Evolutionary conservation across 2,113 vertebrate species (phyloP).

Genomic region (Lycaon pictus): DNA sequence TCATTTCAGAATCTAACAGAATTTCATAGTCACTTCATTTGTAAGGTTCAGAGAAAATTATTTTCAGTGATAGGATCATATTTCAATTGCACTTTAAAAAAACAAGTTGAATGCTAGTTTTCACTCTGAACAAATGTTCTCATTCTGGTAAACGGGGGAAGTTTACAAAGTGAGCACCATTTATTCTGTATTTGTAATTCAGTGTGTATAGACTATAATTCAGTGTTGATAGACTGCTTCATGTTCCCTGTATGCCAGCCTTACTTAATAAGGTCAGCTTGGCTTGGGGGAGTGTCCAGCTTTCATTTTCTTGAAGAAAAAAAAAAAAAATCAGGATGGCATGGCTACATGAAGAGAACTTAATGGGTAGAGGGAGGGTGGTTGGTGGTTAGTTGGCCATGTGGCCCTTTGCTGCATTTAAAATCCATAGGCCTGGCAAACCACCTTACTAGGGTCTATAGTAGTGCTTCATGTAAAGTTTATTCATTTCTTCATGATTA

Average conservation of each 20-base stretch:
- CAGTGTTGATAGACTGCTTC: constrained; percentile 86
- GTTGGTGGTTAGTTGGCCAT: neutral
- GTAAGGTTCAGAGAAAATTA: neutral
- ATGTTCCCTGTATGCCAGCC: constrained; percentile 70
- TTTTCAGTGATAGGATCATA: constrained; percentile 27
- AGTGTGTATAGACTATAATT: constrained; percentile 87
- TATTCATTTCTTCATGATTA: neutral
- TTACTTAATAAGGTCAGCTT: constrained; percentile 62
- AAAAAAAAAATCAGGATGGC: neutral
- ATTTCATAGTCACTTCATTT: constrained; percentile 21
- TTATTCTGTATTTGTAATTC: constrained; percentile 88
- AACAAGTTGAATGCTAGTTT: constrained; percentile 17
- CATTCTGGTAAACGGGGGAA: neutral
- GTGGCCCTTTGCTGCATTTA: neutral
- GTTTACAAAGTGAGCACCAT: constrained; percentile 45
- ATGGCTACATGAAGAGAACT: neutral
- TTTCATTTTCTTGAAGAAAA: constrained; percentile 67
- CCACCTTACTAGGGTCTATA: neutral
- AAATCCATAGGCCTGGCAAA: neutral
- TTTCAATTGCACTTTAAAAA: constrained; percentile 4
- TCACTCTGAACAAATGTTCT: neutral
- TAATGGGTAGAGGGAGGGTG: neutral
- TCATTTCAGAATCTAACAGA: constrained; percentile 17
- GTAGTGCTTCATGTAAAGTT: neutral
- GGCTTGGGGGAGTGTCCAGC: constrained; percentile 78